These are phyloP conservation scores for Eurytoma californica DNA, from an alignment of 2,888 invertebrate genomes.

Conservation along the genomic window DNA sequence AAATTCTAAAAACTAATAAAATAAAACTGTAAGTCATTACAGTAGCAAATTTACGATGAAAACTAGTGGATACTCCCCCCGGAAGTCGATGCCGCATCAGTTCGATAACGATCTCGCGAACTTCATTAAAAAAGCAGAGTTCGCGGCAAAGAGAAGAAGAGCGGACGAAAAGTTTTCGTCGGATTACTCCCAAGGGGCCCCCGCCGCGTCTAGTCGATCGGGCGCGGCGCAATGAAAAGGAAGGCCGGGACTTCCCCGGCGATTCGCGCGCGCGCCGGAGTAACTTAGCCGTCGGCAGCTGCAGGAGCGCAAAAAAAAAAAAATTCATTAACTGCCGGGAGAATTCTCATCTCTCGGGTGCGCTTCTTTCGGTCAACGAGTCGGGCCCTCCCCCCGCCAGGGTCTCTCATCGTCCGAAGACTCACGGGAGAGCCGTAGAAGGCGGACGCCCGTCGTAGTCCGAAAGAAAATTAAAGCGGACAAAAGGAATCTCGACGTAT, in stretches of 20 bases:
- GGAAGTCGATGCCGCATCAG: too few relatives aligned
- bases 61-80: not conserved
- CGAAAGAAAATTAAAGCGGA: conserved; percentile 6
- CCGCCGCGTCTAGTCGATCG: not conserved
- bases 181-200: too few relatives aligned
- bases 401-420: not conserved
- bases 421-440: not conserved
- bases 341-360: conserved; percentile 27
- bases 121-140: too few relatives aligned
- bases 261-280: too few relatives aligned
- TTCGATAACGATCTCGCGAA: too few relatives aligned
- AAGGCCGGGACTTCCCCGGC: too few relatives aligned
- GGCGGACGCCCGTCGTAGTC: not conserved
- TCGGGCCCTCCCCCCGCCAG: not conserved
- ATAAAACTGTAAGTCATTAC: too few relatives aligned
- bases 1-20: too few relatives aligned
- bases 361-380: conserved; percentile 22
- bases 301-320: not conserved
- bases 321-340: conserved; percentile 44
- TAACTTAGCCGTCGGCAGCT: too few relatives aligned
- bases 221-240: conserved; percentile 1
- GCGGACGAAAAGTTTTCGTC: too few relatives aligned
- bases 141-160: too few relatives aligned
- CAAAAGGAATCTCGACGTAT: not conserved
- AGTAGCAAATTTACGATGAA: not conserved